These are phyloP conservation scores for Sebastes jordani DNA, from an alignment of 2,797 vertebrate species.

Conservation along the genomic window DNA sequence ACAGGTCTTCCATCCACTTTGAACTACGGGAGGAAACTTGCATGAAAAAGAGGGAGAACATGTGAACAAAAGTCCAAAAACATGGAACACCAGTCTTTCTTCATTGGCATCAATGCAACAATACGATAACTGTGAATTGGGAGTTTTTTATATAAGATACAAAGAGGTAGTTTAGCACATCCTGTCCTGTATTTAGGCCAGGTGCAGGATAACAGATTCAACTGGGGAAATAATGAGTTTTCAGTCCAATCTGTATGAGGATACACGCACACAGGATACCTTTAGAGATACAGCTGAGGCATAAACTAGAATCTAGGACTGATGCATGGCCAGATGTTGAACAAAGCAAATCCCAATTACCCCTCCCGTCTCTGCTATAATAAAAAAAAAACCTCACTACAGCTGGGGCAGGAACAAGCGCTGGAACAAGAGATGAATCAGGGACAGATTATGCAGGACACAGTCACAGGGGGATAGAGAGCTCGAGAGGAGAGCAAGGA, in stretches of 20 bases:
- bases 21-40: slow-evolving; percentile 8
- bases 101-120: not conserved
- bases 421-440: slow-evolving; percentile 67
- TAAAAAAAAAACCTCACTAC: not conserved
- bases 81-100: not conserved
- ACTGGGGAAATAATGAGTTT: not conserved
- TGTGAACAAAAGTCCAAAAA: not conserved
- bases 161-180: not conserved
- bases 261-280: not conserved
- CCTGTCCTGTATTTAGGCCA: not conserved
- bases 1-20: slow-evolving; percentile 17
- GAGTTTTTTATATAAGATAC: not conserved
- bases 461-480: slow-evolving; percentile 36
- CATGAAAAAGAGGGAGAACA: slow-evolving; percentile 6
- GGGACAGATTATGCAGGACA: slow-evolving; percentile 72
- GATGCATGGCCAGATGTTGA: slow-evolving; percentile 62
- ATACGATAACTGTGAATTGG: not conserved
- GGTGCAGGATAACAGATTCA: not conserved
- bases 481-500: slow-evolving; percentile 45
- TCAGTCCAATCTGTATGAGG: not conserved
- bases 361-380: slow-evolving; percentile 24
- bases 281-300: slow-evolving; percentile 8
- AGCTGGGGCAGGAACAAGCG: slow-evolving; percentile 53
- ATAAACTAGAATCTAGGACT: slow-evolving; percentile 37
- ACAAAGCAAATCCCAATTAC: slow-evolving; percentile 57